These are phyloP conservation scores for Notoglanidium macrostoma DNA, from an alignment of 2,797 vertebrate genomes.

Conservation along the genomic window DNA sequence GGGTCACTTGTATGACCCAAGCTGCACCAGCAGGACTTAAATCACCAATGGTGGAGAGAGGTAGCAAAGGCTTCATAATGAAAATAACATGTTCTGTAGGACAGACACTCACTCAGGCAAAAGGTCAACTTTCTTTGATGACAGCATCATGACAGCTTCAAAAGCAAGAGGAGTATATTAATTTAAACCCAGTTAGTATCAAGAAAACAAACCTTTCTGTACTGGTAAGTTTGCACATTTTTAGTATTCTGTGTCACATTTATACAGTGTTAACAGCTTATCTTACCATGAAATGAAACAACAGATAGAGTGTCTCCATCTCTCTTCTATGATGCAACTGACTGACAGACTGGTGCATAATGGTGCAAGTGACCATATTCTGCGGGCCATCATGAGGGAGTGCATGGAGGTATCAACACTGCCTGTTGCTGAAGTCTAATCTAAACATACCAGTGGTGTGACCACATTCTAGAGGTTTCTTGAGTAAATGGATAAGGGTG, in stretches of 20 bases:
- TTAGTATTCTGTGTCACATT: neutral
- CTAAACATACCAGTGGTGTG: constrained; percentile 70
- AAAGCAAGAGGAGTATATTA: neutral
- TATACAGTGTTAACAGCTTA: neutral
- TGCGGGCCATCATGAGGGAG: neutral
- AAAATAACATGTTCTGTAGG: constrained; percentile 61
- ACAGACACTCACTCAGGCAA: constrained; percentile 35
- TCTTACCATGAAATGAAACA: neutral
- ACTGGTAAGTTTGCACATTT: neutral
- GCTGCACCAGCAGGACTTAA: constrained; percentile 65
- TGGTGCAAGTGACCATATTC: neutral
- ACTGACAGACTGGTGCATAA: neutral
- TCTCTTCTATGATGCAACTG: neutral
- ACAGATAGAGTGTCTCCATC: neutral
- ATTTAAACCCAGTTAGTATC: neutral
- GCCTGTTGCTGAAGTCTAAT: constrained; percentile 53
- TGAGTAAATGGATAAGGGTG: constrained; percentile 57
- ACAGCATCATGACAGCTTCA: neutral
- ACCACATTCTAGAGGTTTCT: constrained; percentile 59
- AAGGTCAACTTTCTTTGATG: constrained; percentile 31
- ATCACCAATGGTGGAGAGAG: constrained; percentile 66
- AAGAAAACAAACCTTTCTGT: neutral
- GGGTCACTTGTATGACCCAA: constrained; percentile 61
- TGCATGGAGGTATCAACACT: neutral
- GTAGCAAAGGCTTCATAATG: constrained; percentile 60